Conservation (phyloP, 2,797 vertebrate genomes). For the Neopelma chrysocephalum region DNA sequence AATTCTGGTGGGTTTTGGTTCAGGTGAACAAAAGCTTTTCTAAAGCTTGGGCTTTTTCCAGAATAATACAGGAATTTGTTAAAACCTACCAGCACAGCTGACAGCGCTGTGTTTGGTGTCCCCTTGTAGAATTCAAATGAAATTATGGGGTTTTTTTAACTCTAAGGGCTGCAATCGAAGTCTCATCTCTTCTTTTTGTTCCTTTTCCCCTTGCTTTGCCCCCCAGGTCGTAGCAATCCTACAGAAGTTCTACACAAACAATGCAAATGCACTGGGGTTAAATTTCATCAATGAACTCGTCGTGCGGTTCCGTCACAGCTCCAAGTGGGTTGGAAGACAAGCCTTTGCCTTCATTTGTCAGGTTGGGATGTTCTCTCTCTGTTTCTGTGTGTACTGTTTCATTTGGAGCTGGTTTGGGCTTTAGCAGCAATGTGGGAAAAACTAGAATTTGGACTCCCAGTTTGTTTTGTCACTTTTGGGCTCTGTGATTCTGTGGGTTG, state of each 20-base stretch:
- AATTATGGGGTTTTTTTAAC: fast-evolving
- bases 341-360: slow-evolving; percentile 82
- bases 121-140: neutral
- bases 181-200: neutral
- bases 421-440: neutral
- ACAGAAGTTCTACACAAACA: slow-evolving; percentile 70
- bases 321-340: slow-evolving; percentile 80
- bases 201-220: neutral
- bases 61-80: neutral
- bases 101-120: neutral
- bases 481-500: neutral
- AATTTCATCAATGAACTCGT: slow-evolving; percentile 75
- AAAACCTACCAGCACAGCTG: neutral
- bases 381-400: fast-evolving
- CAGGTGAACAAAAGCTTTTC: neutral
- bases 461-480: neutral
- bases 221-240: slow-evolving; percentile 76
- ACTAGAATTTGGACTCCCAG: fast-evolving
- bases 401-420: neutral
- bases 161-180: neutral
- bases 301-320: slow-evolving; percentile 69
- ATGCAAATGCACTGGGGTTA: slow-evolving; percentile 66
- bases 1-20: neutral
- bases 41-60: neutral
- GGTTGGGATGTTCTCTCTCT: slow-evolving; percentile 51